Percentiles rank a stretch among this genome's conserved stretches.
These are phyloP conservation scores for Mus spretus DNA, from an alignment of 2,797 vertebrate genomes.

Conservation along the genomic window DNA sequence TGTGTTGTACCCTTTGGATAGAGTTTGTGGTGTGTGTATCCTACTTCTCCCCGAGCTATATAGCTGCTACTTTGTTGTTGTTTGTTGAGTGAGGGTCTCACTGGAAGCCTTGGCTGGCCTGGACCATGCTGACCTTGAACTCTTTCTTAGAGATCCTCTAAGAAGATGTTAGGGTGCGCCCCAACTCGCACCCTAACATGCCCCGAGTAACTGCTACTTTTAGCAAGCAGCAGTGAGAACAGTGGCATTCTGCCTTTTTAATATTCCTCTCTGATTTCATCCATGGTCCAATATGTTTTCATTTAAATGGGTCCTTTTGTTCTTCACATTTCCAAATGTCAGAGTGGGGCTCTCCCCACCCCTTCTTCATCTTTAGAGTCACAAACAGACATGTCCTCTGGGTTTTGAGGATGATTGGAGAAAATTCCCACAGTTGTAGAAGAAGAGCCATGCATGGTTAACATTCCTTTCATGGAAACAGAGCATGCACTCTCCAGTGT, in stretches of 20 bases:
- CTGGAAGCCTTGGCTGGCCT: neutral
- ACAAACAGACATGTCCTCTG: conserved; percentile 19
- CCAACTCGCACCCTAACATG: neutral
- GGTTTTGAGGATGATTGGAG: conserved; percentile 31
- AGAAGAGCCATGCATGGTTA: neutral
- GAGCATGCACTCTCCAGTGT: neutral
- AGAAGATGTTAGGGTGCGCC: too few relatives aligned
- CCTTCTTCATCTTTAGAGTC: neutral
- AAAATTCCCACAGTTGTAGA: conserved; percentile 11
- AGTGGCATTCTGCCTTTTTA: neutral
- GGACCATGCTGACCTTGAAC: neutral
- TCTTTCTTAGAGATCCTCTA: neutral
- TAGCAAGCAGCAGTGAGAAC: neutral
- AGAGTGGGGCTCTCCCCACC: neutral
- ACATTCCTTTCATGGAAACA: conserved; percentile 2
- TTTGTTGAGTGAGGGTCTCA: neutral
- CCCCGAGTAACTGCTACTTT: neutral
- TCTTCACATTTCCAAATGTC: conserved; percentile 56
- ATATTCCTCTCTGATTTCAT: neutral
- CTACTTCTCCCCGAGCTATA: neutral
- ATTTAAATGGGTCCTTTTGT: neutral
- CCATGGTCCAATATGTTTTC: neutral
- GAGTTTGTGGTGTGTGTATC: neutral
- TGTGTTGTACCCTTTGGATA: neutral
- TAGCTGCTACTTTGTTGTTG: neutral